phyloP scores from a whole-genome alignment of 2,888 invertebrate genomes.

The Spatulosminthurus flaviceps region DNA sequence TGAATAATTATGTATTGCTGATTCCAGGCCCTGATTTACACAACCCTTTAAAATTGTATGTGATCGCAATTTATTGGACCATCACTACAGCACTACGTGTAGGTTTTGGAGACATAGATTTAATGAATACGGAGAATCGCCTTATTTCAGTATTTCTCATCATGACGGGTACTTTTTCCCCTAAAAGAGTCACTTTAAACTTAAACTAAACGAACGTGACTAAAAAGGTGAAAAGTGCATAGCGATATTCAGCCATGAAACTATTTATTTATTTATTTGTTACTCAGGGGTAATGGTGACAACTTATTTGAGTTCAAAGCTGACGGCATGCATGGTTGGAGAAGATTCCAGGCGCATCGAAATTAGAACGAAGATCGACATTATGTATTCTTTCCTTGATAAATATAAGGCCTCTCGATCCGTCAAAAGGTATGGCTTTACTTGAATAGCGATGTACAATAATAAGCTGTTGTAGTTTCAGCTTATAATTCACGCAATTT shows the following conservation, averaged over 20 bases:
- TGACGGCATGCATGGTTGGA: conserved; percentile 57
- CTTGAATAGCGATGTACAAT: no score
- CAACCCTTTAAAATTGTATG: conserved; percentile 49
- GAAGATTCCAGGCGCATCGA: conserved; percentile 57
- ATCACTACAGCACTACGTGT: conserved; percentile 52
- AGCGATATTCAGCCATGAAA: not conserved
- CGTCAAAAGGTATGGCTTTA: conserved; percentile 52
- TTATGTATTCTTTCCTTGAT: conserved; percentile 54
- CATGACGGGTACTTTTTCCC: conserved; percentile 53
- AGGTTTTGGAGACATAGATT: conserved; percentile 58
- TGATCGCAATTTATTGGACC: conserved; percentile 57
- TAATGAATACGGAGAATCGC: conserved; percentile 45
- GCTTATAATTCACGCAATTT: no score
- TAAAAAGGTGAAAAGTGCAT: no score
- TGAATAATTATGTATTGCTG: not conserved
- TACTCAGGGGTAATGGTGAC: conserved; percentile 43
- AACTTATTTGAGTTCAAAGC: conserved; percentile 49
- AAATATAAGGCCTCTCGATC: conserved; percentile 51
- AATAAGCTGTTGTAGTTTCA: no score
- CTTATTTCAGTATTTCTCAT: conserved; percentile 52
- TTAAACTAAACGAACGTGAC: no score
- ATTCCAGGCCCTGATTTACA: not conserved
- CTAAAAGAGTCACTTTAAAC: no score
- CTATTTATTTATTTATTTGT: not conserved
- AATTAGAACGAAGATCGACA: conserved; percentile 55